These are phyloP conservation scores for Drosophila murphyi DNA, from an alignment of 1,140 invertebrate species.

Conservation along the genomic window DNA sequence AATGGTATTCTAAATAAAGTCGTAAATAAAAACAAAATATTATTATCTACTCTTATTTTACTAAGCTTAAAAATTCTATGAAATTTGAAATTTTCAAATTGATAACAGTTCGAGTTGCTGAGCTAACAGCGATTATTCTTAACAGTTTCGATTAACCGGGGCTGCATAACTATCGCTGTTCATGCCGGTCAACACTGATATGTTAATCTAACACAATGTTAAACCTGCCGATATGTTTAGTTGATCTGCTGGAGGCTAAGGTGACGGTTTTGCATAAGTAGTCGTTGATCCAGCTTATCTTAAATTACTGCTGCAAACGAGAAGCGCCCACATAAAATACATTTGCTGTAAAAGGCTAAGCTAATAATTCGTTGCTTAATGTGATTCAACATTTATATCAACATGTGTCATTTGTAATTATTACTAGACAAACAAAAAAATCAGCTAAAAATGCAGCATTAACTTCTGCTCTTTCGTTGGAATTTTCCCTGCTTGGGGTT, in stretches of 20 bases:
- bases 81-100: neutral
- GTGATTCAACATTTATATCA: no score
- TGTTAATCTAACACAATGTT: neutral
- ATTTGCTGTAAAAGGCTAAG: no score
- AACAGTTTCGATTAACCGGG: neutral
- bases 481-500: neutral
- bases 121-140: neutral
- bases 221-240: neutral
- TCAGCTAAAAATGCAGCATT: no score
- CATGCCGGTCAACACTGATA: neutral
- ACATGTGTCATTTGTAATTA: no score
- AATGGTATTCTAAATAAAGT: slow-evolving; percentile 81
- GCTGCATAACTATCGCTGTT: neutral
- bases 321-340: no score
- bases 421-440: no score
- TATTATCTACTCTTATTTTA: neutral
- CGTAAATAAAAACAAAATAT: slow-evolving; percentile 60
- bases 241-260: neutral
- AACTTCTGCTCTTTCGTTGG: neutral
- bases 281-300: no score
- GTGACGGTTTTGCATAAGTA: no score
- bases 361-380: no score
- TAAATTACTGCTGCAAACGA: neutral
- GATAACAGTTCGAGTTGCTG: neutral
- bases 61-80: no score